Evolutionary conservation across 2,888 invertebrate species (phyloP).

Genomic region (Terebella lapidaria): DNA sequence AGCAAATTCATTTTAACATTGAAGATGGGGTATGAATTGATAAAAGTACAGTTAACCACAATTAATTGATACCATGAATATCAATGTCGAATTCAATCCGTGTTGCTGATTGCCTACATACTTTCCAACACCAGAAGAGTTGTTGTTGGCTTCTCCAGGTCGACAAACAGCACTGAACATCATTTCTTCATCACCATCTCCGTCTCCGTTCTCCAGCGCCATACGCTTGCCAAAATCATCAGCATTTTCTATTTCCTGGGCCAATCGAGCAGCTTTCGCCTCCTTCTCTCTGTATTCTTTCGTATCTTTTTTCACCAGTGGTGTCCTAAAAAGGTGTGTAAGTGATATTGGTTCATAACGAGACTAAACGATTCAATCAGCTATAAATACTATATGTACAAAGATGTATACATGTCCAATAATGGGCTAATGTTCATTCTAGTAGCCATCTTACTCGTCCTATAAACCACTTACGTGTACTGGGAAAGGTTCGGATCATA

Average conservation of each 20-base stretch:
- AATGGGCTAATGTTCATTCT: too few species aligned
- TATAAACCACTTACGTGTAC: constrained; percentile 64
- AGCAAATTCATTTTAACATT: background rate
- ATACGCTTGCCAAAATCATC: constrained; percentile 75
- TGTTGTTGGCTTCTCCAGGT: background rate
- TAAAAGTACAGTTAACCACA: too few species aligned
- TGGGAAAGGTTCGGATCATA: constrained; percentile 87
- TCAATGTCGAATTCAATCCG: too few species aligned
- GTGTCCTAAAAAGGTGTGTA: constrained; percentile 56
- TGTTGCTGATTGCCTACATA: too few species aligned
- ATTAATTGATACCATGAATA: too few species aligned
- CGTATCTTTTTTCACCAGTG: constrained; percentile 77
- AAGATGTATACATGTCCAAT: too few species aligned
- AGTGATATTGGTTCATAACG: too few species aligned
- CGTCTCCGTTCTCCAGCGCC: constrained; percentile 75
- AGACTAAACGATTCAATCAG: too few species aligned
- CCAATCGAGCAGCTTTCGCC: constrained; percentile 82
- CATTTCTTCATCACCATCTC: constrained; percentile 60
- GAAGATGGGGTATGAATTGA: too few species aligned
- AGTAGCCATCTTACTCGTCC: too few species aligned
- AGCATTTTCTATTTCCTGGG: constrained; percentile 86
- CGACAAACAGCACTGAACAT: background rate
- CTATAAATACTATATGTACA: too few species aligned
- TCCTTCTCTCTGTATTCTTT: constrained; percentile 81
- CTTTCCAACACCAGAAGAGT: background rate